These are phyloP conservation scores for Drosophila kuntzei DNA, from an alignment of 2,888 invertebrate species.

Conservation along the genomic window DNA sequence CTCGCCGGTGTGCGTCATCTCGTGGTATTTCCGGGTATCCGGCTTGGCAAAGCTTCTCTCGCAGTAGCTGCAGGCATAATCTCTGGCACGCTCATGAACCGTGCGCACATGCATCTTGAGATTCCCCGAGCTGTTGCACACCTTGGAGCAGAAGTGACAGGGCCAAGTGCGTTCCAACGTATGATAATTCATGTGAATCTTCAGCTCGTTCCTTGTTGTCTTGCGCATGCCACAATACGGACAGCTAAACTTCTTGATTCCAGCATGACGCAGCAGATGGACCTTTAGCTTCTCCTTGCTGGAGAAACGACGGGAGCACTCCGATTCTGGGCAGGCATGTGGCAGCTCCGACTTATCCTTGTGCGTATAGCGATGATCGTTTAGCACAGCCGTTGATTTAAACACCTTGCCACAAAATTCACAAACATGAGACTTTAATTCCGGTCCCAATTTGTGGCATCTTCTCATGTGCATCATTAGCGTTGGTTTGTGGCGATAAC, in stretches of 20 bases:
- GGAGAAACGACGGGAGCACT: constrained; percentile 71
- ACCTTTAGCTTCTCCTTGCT: constrained; percentile 79
- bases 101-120: constrained; percentile 77
- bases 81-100: constrained; percentile 79
- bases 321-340: constrained; percentile 64
- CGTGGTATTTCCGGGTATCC: constrained; percentile 83
- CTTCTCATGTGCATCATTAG: constrained; percentile 72
- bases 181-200: constrained; percentile 82
- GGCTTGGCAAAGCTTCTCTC: constrained; percentile 80
- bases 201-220: constrained; percentile 81
- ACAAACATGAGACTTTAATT: constrained; percentile 75
- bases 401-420: constrained; percentile 82
- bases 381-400: constrained; percentile 69
- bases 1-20: constrained; percentile 84
- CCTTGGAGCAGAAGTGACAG: constrained; percentile 76
- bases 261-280: constrained; percentile 82
- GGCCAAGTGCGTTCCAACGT: constrained; percentile 81
- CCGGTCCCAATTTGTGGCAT: constrained; percentile 71
- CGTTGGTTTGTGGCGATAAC: constrained; percentile 76
- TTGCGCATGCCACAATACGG: constrained; percentile 81
- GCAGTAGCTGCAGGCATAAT: constrained; percentile 79
- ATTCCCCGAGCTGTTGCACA: constrained; percentile 82
- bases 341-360: constrained; percentile 76
- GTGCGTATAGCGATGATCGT: constrained; percentile 78
- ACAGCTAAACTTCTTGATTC: constrained; percentile 82